These are phyloP conservation scores for Sphaerophoria taeniata DNA, from an alignment of 2,888 invertebrate genomes.

Conservation along the genomic window DNA sequence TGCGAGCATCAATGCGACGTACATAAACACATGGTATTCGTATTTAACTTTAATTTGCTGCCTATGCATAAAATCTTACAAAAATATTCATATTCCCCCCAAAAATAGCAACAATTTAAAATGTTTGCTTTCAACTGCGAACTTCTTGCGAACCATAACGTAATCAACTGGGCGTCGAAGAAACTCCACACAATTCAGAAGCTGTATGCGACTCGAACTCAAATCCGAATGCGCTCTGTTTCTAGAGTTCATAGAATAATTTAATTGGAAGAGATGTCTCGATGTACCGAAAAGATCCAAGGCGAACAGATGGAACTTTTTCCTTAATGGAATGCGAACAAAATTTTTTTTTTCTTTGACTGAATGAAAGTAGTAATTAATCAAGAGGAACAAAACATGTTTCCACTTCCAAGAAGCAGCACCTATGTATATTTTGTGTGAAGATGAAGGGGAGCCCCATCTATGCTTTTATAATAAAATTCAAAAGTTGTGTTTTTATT, in stretches of 20 bases:
- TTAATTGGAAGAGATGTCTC: conserved; percentile 64
- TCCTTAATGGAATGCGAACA: conserved; percentile 68
- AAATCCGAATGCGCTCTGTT: neutral
- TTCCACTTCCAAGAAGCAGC: conserved; percentile 37
- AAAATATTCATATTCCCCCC: conserved; percentile 27
- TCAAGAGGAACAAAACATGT: conserved; percentile 35
- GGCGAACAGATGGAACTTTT: conserved; percentile 63
- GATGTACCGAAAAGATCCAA: conserved; percentile 47
- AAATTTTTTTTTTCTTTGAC: conserved; percentile 39
- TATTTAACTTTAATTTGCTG: conserved; percentile 31
- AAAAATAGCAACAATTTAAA: conserved; percentile 28
- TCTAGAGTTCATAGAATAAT: conserved; percentile 53
- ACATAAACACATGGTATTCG: conserved; percentile 47
- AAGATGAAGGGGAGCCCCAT: conserved; percentile 1
- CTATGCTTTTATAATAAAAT: conserved; percentile 29
- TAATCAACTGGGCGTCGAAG: conserved; percentile 58
- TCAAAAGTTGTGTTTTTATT: conserved; percentile 24
- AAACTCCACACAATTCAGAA: conserved; percentile 1
- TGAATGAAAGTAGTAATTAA: conserved; percentile 44
- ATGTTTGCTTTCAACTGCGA: neutral
- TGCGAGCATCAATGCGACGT: conserved; percentile 64
- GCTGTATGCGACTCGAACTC: conserved; percentile 5
- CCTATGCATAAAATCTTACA: conserved; percentile 25
- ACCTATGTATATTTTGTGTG: conserved; percentile 6
- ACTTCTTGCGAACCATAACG: conserved; percentile 16